Percentiles rank a stretch among this genome's conserved stretches.
These are phyloP conservation scores for Aplodontia rufa DNA, from an alignment of 2,113 vertebrate genomes.

Conservation along the genomic window DNA sequence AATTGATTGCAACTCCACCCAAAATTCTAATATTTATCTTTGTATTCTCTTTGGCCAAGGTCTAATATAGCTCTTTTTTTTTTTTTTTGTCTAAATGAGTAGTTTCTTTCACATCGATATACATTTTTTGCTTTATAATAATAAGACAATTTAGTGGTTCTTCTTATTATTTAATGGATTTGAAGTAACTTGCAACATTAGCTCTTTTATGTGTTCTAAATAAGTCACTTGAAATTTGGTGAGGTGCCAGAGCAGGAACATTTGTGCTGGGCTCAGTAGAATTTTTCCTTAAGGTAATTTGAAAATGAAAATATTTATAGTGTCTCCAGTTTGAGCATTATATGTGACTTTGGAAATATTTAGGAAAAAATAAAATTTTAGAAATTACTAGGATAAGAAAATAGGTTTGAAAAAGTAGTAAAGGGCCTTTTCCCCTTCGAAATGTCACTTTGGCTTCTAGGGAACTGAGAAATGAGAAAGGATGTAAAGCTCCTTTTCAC, in stretches of 20 bases:
- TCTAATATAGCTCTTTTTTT: background rate
- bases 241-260: fast-evolving
- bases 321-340: background rate
- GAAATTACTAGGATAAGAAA: background rate
- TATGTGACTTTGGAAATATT: background rate
- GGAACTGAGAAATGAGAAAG: background rate
- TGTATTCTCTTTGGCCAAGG: background rate
- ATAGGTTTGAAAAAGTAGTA: background rate
- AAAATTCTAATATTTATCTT: background rate
- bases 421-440: background rate
- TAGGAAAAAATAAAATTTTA: background rate
- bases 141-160: background rate
- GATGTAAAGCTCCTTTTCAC: background rate
- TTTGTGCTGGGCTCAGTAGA: background rate
- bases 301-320: background rate
- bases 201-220: background rate
- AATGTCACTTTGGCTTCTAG: background rate
- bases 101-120: background rate
- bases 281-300: background rate
- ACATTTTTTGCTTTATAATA: background rate
- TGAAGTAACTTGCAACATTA: background rate
- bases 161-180: background rate
- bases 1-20: background rate
- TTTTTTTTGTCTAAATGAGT: background rate
- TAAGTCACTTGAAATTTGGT: background rate